phyloP scores from a whole-genome alignment of 2,888 invertebrate species.

The Drosophila picticornis region DNA sequence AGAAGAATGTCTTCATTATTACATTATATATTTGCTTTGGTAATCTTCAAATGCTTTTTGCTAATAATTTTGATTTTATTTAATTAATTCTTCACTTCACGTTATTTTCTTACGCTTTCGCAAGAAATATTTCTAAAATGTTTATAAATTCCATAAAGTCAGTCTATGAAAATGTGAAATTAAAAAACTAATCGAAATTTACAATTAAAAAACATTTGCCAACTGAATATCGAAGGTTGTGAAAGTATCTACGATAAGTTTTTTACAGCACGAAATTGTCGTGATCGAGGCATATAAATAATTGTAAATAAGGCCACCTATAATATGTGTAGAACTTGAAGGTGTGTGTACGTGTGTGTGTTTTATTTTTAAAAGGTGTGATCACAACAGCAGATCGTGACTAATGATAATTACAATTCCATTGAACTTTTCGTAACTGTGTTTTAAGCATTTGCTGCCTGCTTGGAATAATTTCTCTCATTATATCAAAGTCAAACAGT shows the following conservation, averaged over 20 bases:
- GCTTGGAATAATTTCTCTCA: constrained; percentile 16
- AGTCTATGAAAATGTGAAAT: neutral
- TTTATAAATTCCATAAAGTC: neutral
- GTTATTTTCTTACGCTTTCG: neutral
- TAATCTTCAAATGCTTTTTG: neutral
- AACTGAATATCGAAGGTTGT: neutral
- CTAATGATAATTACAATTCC: constrained; percentile 32
- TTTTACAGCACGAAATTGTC: neutral
- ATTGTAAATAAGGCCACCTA: neutral
- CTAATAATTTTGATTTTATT: neutral
- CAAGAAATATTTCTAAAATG: neutral
- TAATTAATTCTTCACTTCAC: neutral
- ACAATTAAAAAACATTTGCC: neutral
- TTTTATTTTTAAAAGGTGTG: constrained; percentile 26
- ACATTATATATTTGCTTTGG: neutral
- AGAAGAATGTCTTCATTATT: neutral
- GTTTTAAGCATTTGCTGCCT: constrained; percentile 7
- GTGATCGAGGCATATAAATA: constrained; percentile 3
- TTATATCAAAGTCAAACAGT: constrained; percentile 9
- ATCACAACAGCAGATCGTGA: constrained; percentile 38
- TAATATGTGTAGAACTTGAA: constrained; percentile 1
- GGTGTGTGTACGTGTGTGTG: neutral
- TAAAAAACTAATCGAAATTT: neutral
- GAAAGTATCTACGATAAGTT: neutral
- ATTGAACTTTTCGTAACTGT: constrained; percentile 36